phyloP scores from a whole-genome alignment of 92 coral and sea anemone species.

The Metridium senile region DNA sequence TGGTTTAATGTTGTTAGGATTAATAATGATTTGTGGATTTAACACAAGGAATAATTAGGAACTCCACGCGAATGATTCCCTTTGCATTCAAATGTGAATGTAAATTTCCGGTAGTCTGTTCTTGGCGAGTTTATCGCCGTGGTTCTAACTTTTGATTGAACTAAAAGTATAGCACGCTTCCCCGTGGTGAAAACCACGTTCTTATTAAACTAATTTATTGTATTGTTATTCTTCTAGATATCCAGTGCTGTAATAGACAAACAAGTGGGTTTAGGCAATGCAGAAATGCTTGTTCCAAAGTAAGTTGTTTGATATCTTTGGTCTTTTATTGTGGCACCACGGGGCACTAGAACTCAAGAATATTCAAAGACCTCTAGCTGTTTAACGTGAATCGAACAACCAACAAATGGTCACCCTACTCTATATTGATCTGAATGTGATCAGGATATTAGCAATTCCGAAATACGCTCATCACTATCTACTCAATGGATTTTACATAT shows the following conservation, averaged over 20 bases:
- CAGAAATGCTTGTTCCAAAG: constrained; percentile 86
- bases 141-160: constrained; percentile 12
- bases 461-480: constrained; percentile 46
- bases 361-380: constrained; percentile 44
- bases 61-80: constrained; percentile 88
- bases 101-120: constrained; percentile 90
- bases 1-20: constrained; percentile 91
- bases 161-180: constrained; percentile 21
- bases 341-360: constrained; percentile 62
- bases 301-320: constrained; percentile 37
- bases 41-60: constrained; percentile 92
- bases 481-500: constrained; percentile 60
- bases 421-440: constrained; percentile 38
- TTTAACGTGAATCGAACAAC: constrained; percentile 19
- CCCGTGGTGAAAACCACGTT: constrained; percentile 10
- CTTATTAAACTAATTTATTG: constrained; percentile 30
- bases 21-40: constrained; percentile 96
- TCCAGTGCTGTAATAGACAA: constrained; percentile 81
- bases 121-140: constrained; percentile 21
- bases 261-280: constrained; percentile 81
- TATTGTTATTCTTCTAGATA: constrained; percentile 63
- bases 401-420: constrained; percentile 49
- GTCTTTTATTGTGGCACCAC: constrained; percentile 67
- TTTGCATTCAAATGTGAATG: constrained; percentile 90
- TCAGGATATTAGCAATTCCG: constrained; percentile 39